Percentiles rank a stretch among this genome's conserved stretches.
These are phyloP conservation scores for Fragum whitleyi DNA, from an alignment of 2,888 invertebrate species.

Conservation along the genomic window DNA sequence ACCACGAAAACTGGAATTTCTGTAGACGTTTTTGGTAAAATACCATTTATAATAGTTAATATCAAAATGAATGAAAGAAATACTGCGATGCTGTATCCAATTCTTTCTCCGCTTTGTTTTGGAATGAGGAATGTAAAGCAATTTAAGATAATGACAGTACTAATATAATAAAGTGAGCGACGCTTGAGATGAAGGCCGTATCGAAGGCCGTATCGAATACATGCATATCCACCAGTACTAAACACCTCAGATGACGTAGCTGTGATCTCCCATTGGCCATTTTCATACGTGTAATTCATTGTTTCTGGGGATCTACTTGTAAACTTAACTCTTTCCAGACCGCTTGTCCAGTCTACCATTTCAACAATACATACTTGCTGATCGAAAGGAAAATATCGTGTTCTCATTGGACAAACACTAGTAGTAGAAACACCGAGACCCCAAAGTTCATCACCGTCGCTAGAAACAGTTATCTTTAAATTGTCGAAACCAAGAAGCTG, in stretches of 20 bases:
- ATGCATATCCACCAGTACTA: background rate
- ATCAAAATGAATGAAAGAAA: background rate
- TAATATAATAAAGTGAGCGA: slow-evolving; percentile 1
- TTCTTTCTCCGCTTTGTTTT: slow-evolving; percentile 1
- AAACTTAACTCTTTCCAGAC: background rate
- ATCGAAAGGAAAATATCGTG: background rate
- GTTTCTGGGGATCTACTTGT: background rate
- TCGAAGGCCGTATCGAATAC: no score
- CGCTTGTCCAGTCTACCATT: background rate
- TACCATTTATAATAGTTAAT: background rate
- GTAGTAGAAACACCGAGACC: background rate
- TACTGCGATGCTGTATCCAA: background rate
- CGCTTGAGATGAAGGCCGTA: slow-evolving; percentile 12
- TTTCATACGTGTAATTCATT: background rate
- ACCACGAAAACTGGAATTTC: background rate
- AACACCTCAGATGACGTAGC: background rate
- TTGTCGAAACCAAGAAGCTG: background rate
- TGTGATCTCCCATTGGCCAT: background rate
- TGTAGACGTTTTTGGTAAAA: slow-evolving; percentile 8
- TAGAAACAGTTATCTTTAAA: background rate
- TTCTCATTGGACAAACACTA: background rate
- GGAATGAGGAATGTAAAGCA: slow-evolving; percentile 12
- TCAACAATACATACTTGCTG: background rate
- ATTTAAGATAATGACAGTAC: background rate
- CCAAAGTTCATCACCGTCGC: background rate